Conservation (phyloP, 2,113 vertebrate species). For the Alouatta palliata region DNA sequence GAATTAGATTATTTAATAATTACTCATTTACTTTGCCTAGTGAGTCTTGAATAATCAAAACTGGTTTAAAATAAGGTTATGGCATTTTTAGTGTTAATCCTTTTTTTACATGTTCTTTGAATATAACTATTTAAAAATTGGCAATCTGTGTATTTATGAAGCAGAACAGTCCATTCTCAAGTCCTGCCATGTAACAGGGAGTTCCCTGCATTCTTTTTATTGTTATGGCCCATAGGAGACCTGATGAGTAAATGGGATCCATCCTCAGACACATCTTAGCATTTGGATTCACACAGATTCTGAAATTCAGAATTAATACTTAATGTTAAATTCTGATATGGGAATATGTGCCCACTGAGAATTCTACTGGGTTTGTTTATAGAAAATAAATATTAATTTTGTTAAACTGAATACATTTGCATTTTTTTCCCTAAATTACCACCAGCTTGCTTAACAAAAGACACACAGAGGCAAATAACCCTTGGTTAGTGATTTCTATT, state of each 20-base stretch:
- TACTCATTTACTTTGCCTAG: neutral
- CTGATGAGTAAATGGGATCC: neutral
- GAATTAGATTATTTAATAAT: neutral
- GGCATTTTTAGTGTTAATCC: neutral
- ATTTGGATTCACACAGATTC: slow-evolving; percentile 8
- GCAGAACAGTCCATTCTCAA: neutral
- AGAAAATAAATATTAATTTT: slow-evolving; percentile 66
- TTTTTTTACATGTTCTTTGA: neutral
- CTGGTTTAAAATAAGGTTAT: neutral
- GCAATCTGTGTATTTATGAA: neutral
- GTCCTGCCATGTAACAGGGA: neutral
- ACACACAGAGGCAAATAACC: neutral
- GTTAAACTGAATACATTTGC: slow-evolving; percentile 46
- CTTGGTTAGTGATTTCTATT: neutral
- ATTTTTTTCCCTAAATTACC: slow-evolving; percentile 44
- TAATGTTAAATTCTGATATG: slow-evolving; percentile 54
- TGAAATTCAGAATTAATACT: neutral
- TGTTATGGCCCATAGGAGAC: neutral
- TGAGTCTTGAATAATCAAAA: neutral
- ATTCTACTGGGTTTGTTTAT: slow-evolving; percentile 52
- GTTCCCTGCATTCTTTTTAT: neutral
- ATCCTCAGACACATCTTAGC: neutral
- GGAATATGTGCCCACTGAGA: slow-evolving; percentile 13
- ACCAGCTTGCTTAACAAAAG: slow-evolving; percentile 6
- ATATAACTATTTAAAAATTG: neutral